Percentiles rank a stretch among this genome's conserved stretches.
phyloP scores from a whole-genome alignment of 2,113 vertebrate genomes.

The Nerophis lumbriciformis region DNA sequence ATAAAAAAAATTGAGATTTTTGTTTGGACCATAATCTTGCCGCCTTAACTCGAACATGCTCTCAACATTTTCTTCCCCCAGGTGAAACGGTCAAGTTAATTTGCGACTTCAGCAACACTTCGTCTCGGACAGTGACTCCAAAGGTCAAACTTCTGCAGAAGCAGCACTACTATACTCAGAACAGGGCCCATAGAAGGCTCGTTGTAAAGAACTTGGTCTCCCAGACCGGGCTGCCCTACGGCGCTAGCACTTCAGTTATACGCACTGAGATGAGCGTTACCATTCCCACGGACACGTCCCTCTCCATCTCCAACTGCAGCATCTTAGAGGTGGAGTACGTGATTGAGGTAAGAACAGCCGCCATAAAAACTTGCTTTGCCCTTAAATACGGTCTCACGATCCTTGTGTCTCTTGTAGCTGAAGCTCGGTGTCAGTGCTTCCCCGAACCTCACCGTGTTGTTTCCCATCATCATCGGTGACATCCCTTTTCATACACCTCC shows the following conservation, averaged over 20 bases:
- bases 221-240: not conserved
- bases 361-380: not conserved
- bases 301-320: conserved; percentile 53
- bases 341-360: conserved; percentile 39
- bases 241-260: not conserved
- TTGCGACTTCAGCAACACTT: conserved; percentile 39
- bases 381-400: not conserved
- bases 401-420: conserved; percentile 30
- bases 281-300: conserved; percentile 17
- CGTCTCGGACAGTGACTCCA: conserved; percentile 24
- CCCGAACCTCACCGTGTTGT: conserved; percentile 27
- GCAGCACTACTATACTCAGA: conserved; percentile 21
- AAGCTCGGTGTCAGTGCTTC: not conserved
- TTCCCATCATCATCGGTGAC: conserved; percentile 50
- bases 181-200: fast-evolving
- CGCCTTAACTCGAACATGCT: too few relatives aligned
- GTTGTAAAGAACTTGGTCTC: fast-evolving
- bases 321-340: conserved; percentile 36
- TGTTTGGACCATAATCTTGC: too few relatives aligned
- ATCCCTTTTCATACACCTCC: not conserved
- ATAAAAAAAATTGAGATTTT: too few relatives aligned
- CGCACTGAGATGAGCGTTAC: conserved; percentile 24
- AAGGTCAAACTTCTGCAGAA: conserved; percentile 38
- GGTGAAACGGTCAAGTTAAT: conserved; percentile 46
- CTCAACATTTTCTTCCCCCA: conserved; percentile 7